phyloP scores from a whole-genome alignment of 2,888 invertebrate genomes.

The Antitype chi region DNA sequence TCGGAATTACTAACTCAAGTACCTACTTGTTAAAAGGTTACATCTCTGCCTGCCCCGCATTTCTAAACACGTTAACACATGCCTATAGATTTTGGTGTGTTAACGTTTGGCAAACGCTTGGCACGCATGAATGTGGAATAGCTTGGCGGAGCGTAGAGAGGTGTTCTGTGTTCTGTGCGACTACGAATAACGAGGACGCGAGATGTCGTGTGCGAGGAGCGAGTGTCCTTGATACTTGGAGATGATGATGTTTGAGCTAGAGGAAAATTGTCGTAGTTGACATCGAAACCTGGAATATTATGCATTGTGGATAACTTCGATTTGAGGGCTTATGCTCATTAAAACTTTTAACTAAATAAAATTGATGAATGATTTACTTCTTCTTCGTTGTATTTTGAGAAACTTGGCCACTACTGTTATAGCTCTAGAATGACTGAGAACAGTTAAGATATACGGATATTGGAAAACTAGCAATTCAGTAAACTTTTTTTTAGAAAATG shows the following conservation, averaged over 20 bases:
- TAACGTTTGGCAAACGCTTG: constrained; percentile 65
- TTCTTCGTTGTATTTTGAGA: no score
- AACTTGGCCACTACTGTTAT: no score
- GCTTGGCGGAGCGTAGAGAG: constrained; percentile 83
- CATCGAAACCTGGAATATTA: no score
- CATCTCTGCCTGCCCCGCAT: not conserved
- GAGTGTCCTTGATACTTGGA: constrained; percentile 75
- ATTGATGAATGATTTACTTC: not conserved
- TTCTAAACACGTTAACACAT: constrained; percentile 5
- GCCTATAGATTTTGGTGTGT: constrained; percentile 54
- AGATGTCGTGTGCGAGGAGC: constrained; percentile 74
- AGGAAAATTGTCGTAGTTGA: not conserved
- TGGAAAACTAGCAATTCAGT: not conserved
- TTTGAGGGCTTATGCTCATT: not conserved
- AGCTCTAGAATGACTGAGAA: no score
- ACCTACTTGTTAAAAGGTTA: not conserved
- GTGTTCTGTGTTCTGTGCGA: constrained; percentile 77
- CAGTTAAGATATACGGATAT: not conserved
- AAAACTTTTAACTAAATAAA: not conserved
- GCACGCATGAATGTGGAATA: constrained; percentile 79
- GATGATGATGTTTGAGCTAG: not conserved
- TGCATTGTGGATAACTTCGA: not conserved
- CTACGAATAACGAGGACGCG: constrained; percentile 87
- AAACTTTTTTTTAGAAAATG: not conserved
- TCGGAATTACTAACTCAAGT: not conserved